Conservation (phyloP, 2,113 vertebrate genomes). For the Cyanistes caeruleus region DNA sequence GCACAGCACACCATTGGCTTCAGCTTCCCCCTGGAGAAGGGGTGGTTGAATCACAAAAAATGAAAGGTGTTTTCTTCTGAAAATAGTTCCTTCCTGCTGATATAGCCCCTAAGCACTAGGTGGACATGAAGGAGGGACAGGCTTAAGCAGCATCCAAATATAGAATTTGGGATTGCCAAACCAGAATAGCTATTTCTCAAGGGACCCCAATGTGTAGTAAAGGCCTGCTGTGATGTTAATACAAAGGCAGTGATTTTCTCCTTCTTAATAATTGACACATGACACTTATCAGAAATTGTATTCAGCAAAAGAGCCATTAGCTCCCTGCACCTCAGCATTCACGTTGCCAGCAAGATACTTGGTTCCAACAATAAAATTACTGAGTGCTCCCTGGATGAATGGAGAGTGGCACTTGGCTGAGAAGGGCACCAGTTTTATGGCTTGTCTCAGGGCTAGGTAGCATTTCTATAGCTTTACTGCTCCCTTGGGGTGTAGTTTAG, state of each 20-base stretch:
- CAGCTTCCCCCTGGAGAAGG: neutral
- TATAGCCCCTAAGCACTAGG: neutral
- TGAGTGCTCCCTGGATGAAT: neutral
- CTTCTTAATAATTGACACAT: neutral
- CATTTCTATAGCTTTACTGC: neutral
- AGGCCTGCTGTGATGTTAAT: neutral
- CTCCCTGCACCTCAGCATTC: neutral
- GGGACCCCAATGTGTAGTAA: neutral
- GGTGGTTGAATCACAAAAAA: neutral
- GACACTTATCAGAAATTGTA: neutral
- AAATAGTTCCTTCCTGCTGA: neutral
- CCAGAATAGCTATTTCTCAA: neutral
- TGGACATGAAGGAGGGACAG: neutral
- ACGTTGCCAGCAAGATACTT: neutral
- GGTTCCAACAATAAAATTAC: neutral
- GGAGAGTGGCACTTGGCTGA: neutral
- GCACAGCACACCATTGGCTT: neutral
- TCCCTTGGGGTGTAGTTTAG: neutral
- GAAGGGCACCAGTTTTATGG: neutral
- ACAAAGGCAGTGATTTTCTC: neutral
- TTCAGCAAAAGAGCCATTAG: neutral
- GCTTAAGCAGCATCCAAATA: neutral
- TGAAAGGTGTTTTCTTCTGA: neutral
- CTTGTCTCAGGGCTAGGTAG: neutral
- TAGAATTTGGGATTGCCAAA: neutral